phyloP scores from a whole-genome alignment of 2,888 invertebrate species.

The Thalpophila matura region DNA sequence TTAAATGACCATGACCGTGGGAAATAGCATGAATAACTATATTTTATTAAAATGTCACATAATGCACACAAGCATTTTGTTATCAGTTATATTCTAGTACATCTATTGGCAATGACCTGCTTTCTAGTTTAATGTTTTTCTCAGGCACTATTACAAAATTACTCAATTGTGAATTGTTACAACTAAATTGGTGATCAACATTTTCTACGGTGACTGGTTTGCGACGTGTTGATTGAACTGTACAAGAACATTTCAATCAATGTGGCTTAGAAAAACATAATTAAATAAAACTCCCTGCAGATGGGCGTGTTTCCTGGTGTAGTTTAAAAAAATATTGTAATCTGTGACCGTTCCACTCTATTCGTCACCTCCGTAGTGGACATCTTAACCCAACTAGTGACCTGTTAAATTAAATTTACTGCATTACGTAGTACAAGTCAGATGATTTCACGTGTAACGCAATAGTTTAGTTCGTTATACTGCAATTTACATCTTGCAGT shows the following conservation, averaged over 20 bases:
- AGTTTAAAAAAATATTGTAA: slow-evolving; percentile 71
- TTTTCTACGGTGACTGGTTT: slow-evolving; percentile 30
- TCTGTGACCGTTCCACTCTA: slow-evolving; percentile 73
- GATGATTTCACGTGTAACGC: slow-evolving; percentile 60
- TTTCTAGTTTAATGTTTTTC: slow-evolving; percentile 77
- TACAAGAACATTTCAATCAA: slow-evolving; percentile 30
- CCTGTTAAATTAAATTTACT: slow-evolving; percentile 79
- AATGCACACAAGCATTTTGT: slow-evolving; percentile 10
- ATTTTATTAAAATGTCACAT: slow-evolving; percentile 15
- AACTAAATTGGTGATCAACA: slow-evolving; percentile 39
- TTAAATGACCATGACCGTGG: slow-evolving; percentile 5
- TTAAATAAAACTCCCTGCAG: slow-evolving; percentile 66
- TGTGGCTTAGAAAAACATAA: slow-evolving; percentile 69
- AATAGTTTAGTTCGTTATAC: slow-evolving; percentile 45
- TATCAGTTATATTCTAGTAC: slow-evolving; percentile 48
- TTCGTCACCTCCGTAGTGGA: slow-evolving; percentile 66
- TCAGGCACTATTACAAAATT: slow-evolving; percentile 65
- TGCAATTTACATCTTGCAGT: slow-evolving; percentile 39
- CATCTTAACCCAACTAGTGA: slow-evolving; percentile 75
- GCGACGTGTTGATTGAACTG: slow-evolving; percentile 41
- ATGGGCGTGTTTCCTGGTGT: slow-evolving; percentile 74
- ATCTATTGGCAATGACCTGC: slow-evolving; percentile 78
- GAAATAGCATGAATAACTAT: slow-evolving; percentile 4
- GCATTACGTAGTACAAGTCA: slow-evolving; percentile 44
- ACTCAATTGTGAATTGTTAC: slow-evolving; percentile 53